Evolutionary conservation across 1,140 invertebrate genomes (phyloP).

Genomic region (Drosophila subpulchrella): DNA sequence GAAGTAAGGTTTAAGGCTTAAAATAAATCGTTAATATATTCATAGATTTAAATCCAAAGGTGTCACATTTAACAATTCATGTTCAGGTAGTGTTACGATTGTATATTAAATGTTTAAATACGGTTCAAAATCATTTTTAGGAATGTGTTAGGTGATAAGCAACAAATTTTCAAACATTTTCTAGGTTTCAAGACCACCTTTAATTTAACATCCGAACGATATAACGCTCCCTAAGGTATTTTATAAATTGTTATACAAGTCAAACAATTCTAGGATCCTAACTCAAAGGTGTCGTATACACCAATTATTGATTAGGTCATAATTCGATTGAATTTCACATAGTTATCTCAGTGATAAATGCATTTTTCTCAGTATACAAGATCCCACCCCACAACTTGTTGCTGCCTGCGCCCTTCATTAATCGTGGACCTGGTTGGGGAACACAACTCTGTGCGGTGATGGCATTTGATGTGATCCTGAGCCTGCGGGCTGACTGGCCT

Average conservation of each 20-base stretch:
- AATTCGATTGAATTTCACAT: too few species aligned
- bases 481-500: slow-evolving; percentile 29
- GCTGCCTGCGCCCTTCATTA: slow-evolving; percentile 46
- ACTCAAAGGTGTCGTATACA: background rate
- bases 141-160: too few species aligned
- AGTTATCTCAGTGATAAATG: background rate
- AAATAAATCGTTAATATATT: background rate
- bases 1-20: background rate
- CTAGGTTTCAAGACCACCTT: too few species aligned
- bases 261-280: background rate
- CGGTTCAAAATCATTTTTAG: too few species aligned
- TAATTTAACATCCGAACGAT: too few species aligned
- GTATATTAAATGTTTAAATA: too few species aligned
- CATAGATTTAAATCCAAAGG: background rate
- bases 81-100: too few species aligned
- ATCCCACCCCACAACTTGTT: slow-evolving; percentile 32
- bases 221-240: too few species aligned
- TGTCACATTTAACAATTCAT: too few species aligned
- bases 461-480: slow-evolving; percentile 46
- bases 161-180: too few species aligned
- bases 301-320: too few species aligned
- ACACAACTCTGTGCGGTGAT: slow-evolving; percentile 27
- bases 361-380: slow-evolving; percentile 3
- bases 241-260: too few species aligned
- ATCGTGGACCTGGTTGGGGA: slow-evolving; percentile 32